These are phyloP conservation scores for Caenorhabditis tropicalis DNA, from an alignment of 1,140 invertebrate species.

Conservation along the genomic window DNA sequence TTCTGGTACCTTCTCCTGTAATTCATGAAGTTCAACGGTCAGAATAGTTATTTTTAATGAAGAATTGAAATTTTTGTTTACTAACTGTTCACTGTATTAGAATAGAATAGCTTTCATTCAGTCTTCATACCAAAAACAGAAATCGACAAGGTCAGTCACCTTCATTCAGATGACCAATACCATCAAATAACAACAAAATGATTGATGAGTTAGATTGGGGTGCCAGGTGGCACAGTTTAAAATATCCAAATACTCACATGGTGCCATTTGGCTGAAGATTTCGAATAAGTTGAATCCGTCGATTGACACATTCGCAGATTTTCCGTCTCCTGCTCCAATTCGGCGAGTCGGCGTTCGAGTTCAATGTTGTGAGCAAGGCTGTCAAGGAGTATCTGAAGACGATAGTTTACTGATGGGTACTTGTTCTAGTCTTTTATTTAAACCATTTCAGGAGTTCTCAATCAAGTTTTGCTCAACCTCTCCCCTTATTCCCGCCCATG, in stretches of 20 bases:
- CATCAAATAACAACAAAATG: conserved; percentile 16
- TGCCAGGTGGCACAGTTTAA: background rate
- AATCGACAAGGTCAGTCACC: background rate
- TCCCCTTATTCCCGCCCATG: too few species aligned
- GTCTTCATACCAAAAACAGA: background rate
- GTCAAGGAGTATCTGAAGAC: background rate
- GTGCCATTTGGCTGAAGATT: background rate
- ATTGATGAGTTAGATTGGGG: conserved; percentile 12
- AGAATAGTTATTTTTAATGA: too few species aligned
- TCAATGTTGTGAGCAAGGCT: conserved; percentile 9
- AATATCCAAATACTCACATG: background rate
- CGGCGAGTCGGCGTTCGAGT: conserved; percentile 29
- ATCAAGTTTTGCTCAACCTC: too few species aligned
- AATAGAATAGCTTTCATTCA: background rate
- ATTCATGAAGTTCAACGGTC: too few species aligned
- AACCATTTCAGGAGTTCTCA: too few species aligned
- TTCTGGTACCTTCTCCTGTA: conserved; percentile 6
- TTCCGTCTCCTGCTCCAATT: conserved; percentile 5
- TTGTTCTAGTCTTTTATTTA: too few species aligned
- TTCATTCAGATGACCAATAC: background rate
- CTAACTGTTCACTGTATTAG: background rate
- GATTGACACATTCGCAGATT: conserved; percentile 8
- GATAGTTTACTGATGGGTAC: background rate
- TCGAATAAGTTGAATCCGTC: background rate
- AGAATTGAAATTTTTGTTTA: too few species aligned